Base-by-base conservation (phyloP, 2,888 invertebrate species). In the Pecten maximus region DNA sequence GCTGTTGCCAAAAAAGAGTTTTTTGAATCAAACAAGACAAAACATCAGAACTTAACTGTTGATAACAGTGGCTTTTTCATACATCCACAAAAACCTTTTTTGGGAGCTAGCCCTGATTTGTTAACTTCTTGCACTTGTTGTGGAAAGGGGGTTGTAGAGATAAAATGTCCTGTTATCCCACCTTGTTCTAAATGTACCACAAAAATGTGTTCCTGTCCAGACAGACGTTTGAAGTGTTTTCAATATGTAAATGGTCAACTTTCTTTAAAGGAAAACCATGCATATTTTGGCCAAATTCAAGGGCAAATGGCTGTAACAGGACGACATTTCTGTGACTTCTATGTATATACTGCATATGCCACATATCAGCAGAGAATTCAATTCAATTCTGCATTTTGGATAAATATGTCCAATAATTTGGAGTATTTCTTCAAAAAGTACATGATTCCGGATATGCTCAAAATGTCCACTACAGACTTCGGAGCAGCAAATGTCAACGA, bases 321-420 rank as follows among this genome's bases (percentile, higher is more conserved):
- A 60, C 0, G 60, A 23, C 23, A n/a, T 2, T 60, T 60, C 23
- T 60, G 60, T 60, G 60, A 60, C 60, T 60, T 60, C 23, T 60
- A 60, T 60, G 60, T 60, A 23, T 60, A 60, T n/a, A 60, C 60
- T n/a, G 1, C 60, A 60, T 60, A 60, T 60, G 60, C 60, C 60
- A 60, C 23, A 60, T 60, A 23, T 23, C 60, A 60, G 23, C n/a
- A 60, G 6, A 60, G 60, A 60, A 60, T 60, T 23, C 3, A 0
- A 8, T 60, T n/a, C n/a, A 60, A 60, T n/a, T 23, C 6, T 23
- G 0, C 23, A 2, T 60, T 23, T 6, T 60, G 60, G 60, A 23
- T 23, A 60, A 60, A 2, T n/a, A n/a, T 60, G 60, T 60, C 2
- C 60, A 60, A n/a, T n/a, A n/a, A n/a, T n/a, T n/a, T n/a, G n/a